These are phyloP conservation scores for Heliconius nattereri DNA, from an alignment of 1,140 invertebrate genomes.

Conservation along the genomic window DNA sequence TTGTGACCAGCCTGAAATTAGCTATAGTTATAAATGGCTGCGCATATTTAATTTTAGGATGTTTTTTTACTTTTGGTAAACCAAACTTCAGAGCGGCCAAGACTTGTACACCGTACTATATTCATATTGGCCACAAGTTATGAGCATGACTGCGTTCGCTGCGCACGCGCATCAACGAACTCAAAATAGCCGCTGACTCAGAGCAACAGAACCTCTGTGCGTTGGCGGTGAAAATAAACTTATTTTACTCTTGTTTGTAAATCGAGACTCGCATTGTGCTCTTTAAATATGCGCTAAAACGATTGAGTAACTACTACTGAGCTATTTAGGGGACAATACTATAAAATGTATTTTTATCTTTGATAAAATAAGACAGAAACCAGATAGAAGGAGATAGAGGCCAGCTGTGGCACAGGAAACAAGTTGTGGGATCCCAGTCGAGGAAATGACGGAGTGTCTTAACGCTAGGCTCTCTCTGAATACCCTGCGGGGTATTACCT, in stretches of 20 bases:
- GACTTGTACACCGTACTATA: neutral
- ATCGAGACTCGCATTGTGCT: slow-evolving; percentile 51
- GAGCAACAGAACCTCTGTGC: slow-evolving; percentile 43
- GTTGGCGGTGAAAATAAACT: slow-evolving; percentile 52
- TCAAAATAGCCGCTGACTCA: slow-evolving; percentile 66
- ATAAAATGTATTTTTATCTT: slow-evolving; percentile 15
- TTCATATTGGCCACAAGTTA: slow-evolving; percentile 27
- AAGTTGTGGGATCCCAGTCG: no score
- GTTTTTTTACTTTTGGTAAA: no score
- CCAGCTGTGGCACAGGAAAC: no score
- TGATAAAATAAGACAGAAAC: neutral
- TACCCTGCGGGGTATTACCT: no score
- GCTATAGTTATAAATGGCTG: no score
- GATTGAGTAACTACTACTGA: slow-evolving; percentile 42
- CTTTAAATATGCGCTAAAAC: slow-evolving; percentile 38
- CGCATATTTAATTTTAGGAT: no score
- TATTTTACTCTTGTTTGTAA: slow-evolving; percentile 48
- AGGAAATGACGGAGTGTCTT: no score
- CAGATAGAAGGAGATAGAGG: no score
- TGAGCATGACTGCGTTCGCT: slow-evolving; percentile 34
- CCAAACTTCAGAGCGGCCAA: no score
- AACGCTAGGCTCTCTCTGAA: no score
- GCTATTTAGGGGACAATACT: neutral
- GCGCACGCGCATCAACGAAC: slow-evolving; percentile 53
- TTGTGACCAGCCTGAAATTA: no score